Base-by-base conservation (phyloP, 2,797 vertebrate species). In the Crotalus adamanteus region DNA sequence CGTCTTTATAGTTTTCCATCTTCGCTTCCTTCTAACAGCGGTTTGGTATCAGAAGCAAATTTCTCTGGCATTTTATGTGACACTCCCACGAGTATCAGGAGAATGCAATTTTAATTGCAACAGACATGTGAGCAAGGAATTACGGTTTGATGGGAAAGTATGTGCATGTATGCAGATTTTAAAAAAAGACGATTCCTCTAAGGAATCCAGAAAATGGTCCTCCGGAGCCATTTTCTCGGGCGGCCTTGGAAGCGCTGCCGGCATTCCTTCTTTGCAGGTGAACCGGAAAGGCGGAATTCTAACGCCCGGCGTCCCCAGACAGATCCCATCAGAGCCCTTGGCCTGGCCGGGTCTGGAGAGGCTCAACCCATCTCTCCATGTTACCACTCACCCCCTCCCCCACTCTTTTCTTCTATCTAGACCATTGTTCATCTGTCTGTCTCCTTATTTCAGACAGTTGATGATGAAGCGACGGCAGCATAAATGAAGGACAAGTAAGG, bases 381-480 rank as follows among this genome's bases (percentile, higher is more conserved):
- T 69, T 0, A 12, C 93, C 73, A 89, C 78, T 14, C 1, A 11
- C 37, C 22, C 57, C 22, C 2, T 22, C 3, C 12, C 28, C 13
- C 13, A 63, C 37, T 8, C 14, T 51, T 9, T n/a, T 31, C 53
- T 12, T 20, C 26, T 6, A 61, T 13, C 26, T 6, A 78, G 20
- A 3, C 11, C 31, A 3, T 31, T 8, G 14, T 22, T 65, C 26
- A 91, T 25, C 56, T 88, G 4, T 85, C 31, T 87, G 28, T 78
- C 57, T 93, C 25, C 26, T 93, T 20, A 3, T 78, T 93, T 93
- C 98, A 99, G 99, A 99, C 98, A 95, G 98, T 99, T 97, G 99
- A 99, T 97, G 99, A 99, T 96, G 99, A 99, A 97, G 99, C 98
- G 97, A 98, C 98, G 98, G 99, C 98, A 97, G 98, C 98, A 98